Conservation (phyloP, 1,140 invertebrate genomes). For the Neodiprion pinetum region DNA sequence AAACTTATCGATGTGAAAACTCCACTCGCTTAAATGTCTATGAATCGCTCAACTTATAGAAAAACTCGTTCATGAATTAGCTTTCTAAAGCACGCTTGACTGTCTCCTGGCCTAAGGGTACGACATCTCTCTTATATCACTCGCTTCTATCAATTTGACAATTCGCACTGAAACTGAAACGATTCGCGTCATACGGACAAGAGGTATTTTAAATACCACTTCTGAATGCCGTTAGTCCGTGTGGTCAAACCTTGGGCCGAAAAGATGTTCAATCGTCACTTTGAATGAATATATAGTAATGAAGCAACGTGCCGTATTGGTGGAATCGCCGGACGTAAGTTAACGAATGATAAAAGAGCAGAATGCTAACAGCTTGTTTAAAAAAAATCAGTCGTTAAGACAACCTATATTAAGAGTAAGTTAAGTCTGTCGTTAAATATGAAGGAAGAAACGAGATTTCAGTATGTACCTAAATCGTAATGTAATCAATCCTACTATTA, state of each 20-base stretch:
- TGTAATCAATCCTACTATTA: slow-evolving; percentile 36
- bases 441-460: slow-evolving; percentile 18
- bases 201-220: too few relatives aligned
- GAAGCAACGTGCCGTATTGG: slow-evolving; percentile 10
- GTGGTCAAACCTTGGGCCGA: background rate
- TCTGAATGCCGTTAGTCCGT: too few relatives aligned
- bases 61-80: background rate
- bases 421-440: slow-evolving; percentile 6
- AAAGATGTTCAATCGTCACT: background rate
- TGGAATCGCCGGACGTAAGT: slow-evolving; percentile 7
- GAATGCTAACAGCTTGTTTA: background rate
- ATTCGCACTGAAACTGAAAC: too few relatives aligned
- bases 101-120: background rate
- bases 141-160: too few relatives aligned
- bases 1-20: slow-evolving; percentile 20
- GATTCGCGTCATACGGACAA: too few relatives aligned
- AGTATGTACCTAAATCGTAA: slow-evolving; percentile 36
- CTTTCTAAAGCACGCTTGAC: background rate
- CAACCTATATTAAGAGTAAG: background rate
- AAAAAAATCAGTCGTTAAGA: slow-evolving; percentile 3
- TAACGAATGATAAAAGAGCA: background rate
- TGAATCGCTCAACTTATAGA: slow-evolving; percentile 20
- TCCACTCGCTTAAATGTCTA: slow-evolving; percentile 23
- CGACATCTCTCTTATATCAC: background rate
- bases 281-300: background rate